A percentile compares a stretch with the other conserved stretches of the same genome.
Conservation (phyloP, 2,888 invertebrate species). For the Sisyra nigra region DNA sequence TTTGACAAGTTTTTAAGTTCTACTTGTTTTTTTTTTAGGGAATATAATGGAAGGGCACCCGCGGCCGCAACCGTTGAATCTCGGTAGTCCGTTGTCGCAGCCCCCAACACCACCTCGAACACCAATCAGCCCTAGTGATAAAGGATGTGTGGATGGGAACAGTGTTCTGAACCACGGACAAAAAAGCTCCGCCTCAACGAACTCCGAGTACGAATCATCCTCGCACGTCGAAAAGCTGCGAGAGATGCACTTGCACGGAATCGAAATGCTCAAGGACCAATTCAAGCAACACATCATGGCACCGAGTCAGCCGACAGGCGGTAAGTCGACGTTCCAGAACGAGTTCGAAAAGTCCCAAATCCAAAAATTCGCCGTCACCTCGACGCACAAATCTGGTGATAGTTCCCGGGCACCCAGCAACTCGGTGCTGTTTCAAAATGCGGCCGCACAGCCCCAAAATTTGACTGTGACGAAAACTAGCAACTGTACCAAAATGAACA, state of each 20-base stretch:
- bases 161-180: too few relatives aligned
- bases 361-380: not conserved
- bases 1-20: not conserved
- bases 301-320: not conserved
- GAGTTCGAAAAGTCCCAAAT: slow-evolving; percentile 6
- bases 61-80: not conserved
- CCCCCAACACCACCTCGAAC: slow-evolving; percentile 34
- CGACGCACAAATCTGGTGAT: not conserved
- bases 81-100: slow-evolving; percentile 23
- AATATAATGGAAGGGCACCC: not conserved
- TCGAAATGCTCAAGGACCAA: too few relatives aligned
- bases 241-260: too few relatives aligned
- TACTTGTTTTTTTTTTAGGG: slow-evolving; percentile 2
- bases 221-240: not conserved
- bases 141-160: too few relatives aligned
- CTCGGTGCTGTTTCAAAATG: not conserved
- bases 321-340: slow-evolving; percentile 4
- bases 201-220: not conserved
- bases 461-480: slow-evolving; percentile 1
- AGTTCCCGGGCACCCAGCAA: not conserved
- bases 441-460: not conserved
- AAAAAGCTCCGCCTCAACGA: too few relatives aligned
- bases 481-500: slow-evolving; percentile 1
- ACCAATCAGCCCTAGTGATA: slow-evolving; percentile 23
- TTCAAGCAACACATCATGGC: not conserved